Conservation (phyloP, 2,797 vertebrate species). For the Xenopus petersii region DNA sequence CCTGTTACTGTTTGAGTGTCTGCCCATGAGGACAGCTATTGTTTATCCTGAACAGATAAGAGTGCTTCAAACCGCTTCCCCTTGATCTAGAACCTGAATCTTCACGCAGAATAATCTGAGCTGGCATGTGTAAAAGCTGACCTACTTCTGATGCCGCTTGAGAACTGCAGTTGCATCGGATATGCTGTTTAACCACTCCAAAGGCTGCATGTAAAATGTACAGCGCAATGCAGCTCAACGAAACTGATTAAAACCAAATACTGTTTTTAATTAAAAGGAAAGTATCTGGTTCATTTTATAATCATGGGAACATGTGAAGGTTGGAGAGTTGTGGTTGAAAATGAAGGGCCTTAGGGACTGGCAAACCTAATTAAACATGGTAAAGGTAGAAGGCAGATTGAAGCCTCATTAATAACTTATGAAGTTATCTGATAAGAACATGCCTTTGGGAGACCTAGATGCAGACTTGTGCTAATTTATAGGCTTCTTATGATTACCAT, state of each 20-base stretch:
- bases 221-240: neutral
- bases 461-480: slow-evolving; percentile 46
- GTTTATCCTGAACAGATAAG: too few species aligned
- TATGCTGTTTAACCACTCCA: slow-evolving; percentile 21
- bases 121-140: neutral
- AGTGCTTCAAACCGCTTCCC: neutral
- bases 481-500: slow-evolving; percentile 46
- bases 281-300: slow-evolving; percentile 36
- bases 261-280: slow-evolving; percentile 45
- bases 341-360: slow-evolving; percentile 43
- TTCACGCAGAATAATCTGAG: neutral
- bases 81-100: neutral
- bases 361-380: slow-evolving; percentile 50
- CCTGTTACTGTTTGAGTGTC: too few species aligned
- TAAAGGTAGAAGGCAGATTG: slow-evolving; percentile 48
- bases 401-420: slow-evolving; percentile 49
- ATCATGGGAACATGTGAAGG: slow-evolving; percentile 47
- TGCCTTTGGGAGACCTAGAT: slow-evolving; percentile 46
- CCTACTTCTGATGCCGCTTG: neutral
- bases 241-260: slow-evolving; percentile 30
- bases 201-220: neutral
- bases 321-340: slow-evolving; percentile 41
- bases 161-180: neutral
- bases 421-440: slow-evolving; percentile 48
- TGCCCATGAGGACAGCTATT: too few species aligned